phyloP scores from a whole-genome alignment of 2,113 vertebrate genomes.

The Syrrhaptes paradoxus region DNA sequence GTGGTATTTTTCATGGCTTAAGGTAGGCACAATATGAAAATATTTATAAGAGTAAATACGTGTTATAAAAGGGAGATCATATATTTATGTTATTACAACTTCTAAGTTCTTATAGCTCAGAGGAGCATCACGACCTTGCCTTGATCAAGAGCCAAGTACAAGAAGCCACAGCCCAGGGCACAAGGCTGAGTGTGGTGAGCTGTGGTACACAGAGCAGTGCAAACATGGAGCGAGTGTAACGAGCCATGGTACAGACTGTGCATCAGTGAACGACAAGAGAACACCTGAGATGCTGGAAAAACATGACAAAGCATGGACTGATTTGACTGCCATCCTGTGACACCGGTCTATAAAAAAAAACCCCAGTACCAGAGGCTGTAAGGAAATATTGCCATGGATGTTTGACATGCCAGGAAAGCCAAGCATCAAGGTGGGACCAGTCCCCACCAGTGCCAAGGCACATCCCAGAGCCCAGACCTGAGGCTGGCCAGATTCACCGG shows the following conservation, averaged over 20 bases:
- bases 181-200: background rate
- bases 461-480: background rate
- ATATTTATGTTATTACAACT: background rate
- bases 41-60: background rate
- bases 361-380: background rate
- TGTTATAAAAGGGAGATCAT: background rate
- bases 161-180: background rate
- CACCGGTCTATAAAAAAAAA: background rate
- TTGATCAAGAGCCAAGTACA: background rate
- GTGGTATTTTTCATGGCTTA: background rate
- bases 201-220: background rate
- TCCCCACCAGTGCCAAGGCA: background rate
- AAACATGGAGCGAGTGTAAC: background rate
- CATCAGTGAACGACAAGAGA: background rate
- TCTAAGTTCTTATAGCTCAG: background rate
- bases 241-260: background rate
- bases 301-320: background rate
- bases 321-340: background rate
- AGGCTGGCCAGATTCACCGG: background rate
- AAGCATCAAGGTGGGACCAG: background rate
- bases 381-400: background rate
- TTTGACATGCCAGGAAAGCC: background rate
- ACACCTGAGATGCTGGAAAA: background rate
- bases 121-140: background rate
- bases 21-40: background rate